These are phyloP conservation scores for Coreius guichenoti DNA, from an alignment of 2,797 vertebrate species.

Conservation along the genomic window DNA sequence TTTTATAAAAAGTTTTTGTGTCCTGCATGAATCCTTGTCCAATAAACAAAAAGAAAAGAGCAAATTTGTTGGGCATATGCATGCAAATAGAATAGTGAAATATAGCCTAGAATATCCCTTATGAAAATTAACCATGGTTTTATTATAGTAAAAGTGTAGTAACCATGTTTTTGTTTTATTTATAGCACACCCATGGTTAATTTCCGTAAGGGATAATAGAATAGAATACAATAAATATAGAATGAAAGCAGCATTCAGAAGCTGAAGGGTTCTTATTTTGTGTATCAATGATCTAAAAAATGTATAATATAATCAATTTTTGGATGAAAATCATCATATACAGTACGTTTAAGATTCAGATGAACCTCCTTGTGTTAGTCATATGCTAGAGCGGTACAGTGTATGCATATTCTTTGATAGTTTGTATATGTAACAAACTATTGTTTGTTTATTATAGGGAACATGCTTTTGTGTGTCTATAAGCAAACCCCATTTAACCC, in stretches of 20 bases:
- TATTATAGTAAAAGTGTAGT: too few relatives aligned
- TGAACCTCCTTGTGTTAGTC: not conserved
- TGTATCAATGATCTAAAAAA: not conserved
- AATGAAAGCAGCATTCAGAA: not conserved
- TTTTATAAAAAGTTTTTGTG: not conserved
- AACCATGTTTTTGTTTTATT: too few relatives aligned
- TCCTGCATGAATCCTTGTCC: not conserved
- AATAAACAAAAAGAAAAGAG: not conserved
- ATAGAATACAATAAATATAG: not conserved
- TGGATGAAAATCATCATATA: not conserved
- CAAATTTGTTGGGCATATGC: not conserved
- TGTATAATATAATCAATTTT: not conserved
- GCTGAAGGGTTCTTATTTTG: not conserved
- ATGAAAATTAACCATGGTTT: too few relatives aligned
- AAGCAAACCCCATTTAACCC: constrained; percentile 8
- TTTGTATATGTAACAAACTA: constrained; percentile 29
- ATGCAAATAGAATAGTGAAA: not conserved
- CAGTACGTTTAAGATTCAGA: not conserved
- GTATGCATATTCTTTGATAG: not conserved
- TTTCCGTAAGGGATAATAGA: too few relatives aligned
- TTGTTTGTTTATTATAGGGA: constrained; percentile 36
- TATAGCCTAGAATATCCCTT: not conserved
- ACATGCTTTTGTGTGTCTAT: constrained; percentile 1
- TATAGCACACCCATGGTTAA: too few relatives aligned
- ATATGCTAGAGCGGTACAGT: not conserved